Conservation (phyloP, 2,797 vertebrate genomes). For the Sebastes oblongus region DNA sequence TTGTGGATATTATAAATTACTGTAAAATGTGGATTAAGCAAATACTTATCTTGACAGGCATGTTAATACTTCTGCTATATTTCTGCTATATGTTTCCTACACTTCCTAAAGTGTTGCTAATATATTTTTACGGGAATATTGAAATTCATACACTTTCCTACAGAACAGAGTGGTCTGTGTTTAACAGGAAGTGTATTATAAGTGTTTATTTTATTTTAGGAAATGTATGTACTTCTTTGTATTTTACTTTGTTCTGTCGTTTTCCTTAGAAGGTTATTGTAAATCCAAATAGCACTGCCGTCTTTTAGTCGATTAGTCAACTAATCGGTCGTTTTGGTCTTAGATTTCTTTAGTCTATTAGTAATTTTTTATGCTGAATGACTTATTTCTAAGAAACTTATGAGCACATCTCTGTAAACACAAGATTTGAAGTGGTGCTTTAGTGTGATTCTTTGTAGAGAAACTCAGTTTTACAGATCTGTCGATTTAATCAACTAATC, state of each 20-base stretch:
- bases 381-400: no score
- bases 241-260: background rate
- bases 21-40: background rate
- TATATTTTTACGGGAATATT: background rate
- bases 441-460: no score
- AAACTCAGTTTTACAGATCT: no score
- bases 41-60: background rate
- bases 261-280: background rate
- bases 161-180: background rate
- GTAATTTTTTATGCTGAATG: no score
- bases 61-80: no score
- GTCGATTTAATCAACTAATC: no score
- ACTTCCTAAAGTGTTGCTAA: background rate
- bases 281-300: background rate
- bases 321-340: no score
- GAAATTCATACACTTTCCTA: background rate
- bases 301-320: no score
- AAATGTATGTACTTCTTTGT: background rate
- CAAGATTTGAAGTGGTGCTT: no score
- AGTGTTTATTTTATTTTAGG: background rate
- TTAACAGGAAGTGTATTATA: background rate
- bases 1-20: background rate
- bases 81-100: background rate
- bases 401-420: no score
- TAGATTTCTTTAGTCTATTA: no score